These are phyloP conservation scores for Hylaeus anthracinus DNA, from an alignment of 1,140 invertebrate genomes.

Conservation along the genomic window DNA sequence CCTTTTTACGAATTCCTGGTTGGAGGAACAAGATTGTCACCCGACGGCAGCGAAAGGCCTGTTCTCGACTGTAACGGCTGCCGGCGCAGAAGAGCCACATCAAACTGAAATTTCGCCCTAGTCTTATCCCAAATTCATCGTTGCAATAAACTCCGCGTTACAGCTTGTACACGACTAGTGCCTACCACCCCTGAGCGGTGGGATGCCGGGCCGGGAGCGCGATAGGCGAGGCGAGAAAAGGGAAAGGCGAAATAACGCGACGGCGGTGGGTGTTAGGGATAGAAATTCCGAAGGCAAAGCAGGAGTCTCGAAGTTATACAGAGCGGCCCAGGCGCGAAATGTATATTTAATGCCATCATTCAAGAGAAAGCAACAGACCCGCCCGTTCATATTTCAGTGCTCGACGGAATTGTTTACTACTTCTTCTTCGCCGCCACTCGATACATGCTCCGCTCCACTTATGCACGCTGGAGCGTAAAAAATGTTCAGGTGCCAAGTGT, in stretches of 20 bases:
- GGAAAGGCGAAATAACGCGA: slow-evolving; percentile 20
- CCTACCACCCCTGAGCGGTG: slow-evolving; percentile 1
- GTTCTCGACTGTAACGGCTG: slow-evolving; percentile 3
- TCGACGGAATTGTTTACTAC: slow-evolving; percentile 67
- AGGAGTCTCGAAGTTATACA: slow-evolving; percentile 41
- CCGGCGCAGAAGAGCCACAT: slow-evolving; percentile 51
- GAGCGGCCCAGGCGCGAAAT: slow-evolving; percentile 48
- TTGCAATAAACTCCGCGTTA: slow-evolving; percentile 69
- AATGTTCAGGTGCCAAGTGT: not conserved
- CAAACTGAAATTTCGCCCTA: slow-evolving; percentile 69
- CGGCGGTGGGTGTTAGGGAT: slow-evolving; percentile 38
- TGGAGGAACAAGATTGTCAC: slow-evolving; percentile 16
- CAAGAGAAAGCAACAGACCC: slow-evolving; percentile 58
- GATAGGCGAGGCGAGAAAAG: slow-evolving; percentile 19
- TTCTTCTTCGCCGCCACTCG: slow-evolving; percentile 32
- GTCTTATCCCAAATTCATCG: slow-evolving; percentile 72
- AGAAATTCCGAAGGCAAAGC: slow-evolving; percentile 51
- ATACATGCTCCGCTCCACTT: not conserved
- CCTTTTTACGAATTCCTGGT: not conserved
- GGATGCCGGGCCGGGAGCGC: not conserved
- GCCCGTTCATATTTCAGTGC: slow-evolving; percentile 67
- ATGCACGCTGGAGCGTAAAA: not conserved
- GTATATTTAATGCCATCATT: slow-evolving; percentile 72
- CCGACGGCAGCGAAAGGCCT: not conserved
- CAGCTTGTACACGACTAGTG: slow-evolving; percentile 54